Evolutionary conservation across 2,113 vertebrate genomes (phyloP).

Genomic region (Pandion haliaetus): DNA sequence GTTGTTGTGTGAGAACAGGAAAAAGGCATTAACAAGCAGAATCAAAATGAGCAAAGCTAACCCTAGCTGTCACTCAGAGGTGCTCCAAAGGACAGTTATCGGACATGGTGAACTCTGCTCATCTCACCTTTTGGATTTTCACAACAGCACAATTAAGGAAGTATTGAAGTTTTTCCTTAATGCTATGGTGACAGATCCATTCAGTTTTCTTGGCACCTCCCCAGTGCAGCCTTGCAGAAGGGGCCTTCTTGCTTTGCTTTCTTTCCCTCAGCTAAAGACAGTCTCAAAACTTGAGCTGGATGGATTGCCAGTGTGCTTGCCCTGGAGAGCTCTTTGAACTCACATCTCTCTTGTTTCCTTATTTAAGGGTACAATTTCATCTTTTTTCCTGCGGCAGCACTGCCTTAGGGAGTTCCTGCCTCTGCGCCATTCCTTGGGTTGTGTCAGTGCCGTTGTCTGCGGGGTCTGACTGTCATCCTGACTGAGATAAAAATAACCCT

Average conservation of each 20-base stretch:
- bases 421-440: not conserved
- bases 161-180: not conserved
- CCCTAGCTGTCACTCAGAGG: not conserved
- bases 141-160: not conserved
- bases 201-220: not conserved
- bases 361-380: not conserved
- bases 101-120: not conserved
- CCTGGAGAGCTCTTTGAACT: not conserved
- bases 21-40: not conserved
- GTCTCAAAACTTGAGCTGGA: not conserved
- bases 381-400: not conserved
- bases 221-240: not conserved
- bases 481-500: not conserved
- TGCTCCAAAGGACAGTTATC: not conserved
- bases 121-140: not conserved
- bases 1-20: not conserved
- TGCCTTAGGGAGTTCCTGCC: not conserved
- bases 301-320: not conserved
- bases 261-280: not conserved
- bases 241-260: not conserved
- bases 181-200: not conserved
- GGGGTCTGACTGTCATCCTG: not conserved
- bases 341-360: not conserved
- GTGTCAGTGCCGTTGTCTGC: not conserved
- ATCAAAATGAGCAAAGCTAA: not conserved